Evolutionary conservation across 1,140 invertebrate species (phyloP).

Genomic region (Drosophila micromelanica): DNA sequence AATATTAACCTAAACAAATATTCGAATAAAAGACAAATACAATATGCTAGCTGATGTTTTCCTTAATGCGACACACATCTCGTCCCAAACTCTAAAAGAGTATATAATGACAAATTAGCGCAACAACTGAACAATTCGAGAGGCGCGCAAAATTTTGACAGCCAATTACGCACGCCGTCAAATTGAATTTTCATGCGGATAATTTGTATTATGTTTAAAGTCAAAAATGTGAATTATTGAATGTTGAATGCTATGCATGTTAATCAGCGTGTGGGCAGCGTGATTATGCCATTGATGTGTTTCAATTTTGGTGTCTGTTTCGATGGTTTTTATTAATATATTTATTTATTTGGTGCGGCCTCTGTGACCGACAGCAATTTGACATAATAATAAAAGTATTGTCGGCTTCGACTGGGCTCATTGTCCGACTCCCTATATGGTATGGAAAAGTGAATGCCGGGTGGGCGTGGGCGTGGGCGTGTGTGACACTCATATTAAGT

Average conservation of each 20-base stretch:
- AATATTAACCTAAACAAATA: too few species aligned
- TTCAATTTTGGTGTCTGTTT: slow-evolving; percentile 24
- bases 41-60: too few species aligned
- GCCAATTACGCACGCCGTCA: slow-evolving; percentile 21
- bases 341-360: neutral
- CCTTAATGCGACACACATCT: neutral
- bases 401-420: neutral
- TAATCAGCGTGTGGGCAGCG: slow-evolving; percentile 22
- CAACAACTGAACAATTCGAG: neutral
- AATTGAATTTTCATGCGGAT: slow-evolving; percentile 38
- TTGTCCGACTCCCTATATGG: slow-evolving; percentile 13
- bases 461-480: slow-evolving; percentile 4
- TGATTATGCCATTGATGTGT: slow-evolving; percentile 18
- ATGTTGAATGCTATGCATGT: slow-evolving; percentile 4
- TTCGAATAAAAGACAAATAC: too few species aligned
- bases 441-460: slow-evolving; percentile 11
- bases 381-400: slow-evolving; percentile 22
- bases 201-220: slow-evolving; percentile 8
- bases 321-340: neutral
- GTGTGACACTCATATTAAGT: neutral
- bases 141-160: slow-evolving; percentile 31
- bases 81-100: neutral
- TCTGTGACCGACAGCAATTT: neutral
- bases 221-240: neutral
- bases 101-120: neutral